phyloP scores from a whole-genome alignment of 2,113 vertebrate species.

The Nycticebus coucang region DNA sequence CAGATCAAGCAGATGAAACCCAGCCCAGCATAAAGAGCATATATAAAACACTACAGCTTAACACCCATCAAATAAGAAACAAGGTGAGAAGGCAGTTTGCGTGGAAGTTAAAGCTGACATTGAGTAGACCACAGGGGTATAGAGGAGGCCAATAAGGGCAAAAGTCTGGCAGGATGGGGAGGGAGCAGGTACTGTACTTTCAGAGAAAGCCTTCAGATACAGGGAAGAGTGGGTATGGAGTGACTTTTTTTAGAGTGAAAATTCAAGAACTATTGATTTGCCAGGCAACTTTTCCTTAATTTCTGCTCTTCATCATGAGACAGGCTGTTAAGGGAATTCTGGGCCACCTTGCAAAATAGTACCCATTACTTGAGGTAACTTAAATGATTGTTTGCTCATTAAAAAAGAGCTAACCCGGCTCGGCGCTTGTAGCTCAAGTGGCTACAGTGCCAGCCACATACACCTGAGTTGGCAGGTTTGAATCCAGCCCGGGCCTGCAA shows the following conservation, averaged over 20 bases:
- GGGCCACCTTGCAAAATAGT: background rate
- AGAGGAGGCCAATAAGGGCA: background rate
- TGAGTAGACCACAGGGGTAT: too few species aligned
- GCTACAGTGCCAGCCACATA: too few species aligned
- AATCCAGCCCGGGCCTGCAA: too few species aligned
- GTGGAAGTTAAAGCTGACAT: background rate
- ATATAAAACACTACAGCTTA: background rate
- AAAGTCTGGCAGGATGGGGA: background rate
- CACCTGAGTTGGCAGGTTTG: too few species aligned
- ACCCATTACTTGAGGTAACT: background rate
- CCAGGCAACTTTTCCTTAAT: background rate
- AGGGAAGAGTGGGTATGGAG: background rate
- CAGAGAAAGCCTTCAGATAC: background rate
- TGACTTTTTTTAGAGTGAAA: background rate
- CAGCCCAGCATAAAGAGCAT: background rate
- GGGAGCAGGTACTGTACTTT: background rate
- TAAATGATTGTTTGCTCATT: background rate
- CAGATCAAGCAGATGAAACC: background rate
- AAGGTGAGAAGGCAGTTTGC: too few species aligned
- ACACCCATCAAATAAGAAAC: background rate
- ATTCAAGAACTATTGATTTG: background rate
- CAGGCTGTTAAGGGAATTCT: background rate
- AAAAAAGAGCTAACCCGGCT: background rate
- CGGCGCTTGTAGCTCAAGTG: too few species aligned
- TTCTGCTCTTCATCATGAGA: background rate